Percentiles rank a stretch among this genome's conserved stretches.
Evolutionary conservation across 2,113 vertebrate species (phyloP).

Genomic region (Hippoglossus stenolepis): DNA sequence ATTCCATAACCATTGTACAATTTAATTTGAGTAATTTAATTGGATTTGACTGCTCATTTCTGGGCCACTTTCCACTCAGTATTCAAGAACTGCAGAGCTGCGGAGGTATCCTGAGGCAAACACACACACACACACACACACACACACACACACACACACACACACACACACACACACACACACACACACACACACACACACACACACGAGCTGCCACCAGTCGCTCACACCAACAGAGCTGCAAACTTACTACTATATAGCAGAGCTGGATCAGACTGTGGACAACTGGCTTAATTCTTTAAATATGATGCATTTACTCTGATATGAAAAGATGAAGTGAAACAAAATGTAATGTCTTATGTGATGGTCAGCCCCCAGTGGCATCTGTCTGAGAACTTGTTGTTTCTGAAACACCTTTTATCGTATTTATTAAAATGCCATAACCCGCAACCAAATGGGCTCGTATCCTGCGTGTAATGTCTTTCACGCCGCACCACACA

Average conservation of each 20-base stretch:
- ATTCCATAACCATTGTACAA: conserved; percentile 83
- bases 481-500: conserved; percentile 34
- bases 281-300: neutral
- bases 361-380: neutral
- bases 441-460: conserved; percentile 35
- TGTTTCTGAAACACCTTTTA: conserved; percentile 5
- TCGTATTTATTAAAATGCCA: neutral
- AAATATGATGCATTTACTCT: neutral
- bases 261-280: conserved; percentile 41
- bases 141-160: conserved; percentile 21
- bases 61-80: conserved; percentile 79
- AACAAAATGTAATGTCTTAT: neutral
- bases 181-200: conserved; percentile 24
- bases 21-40: conserved; percentile 83
- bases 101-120: conserved; percentile 74
- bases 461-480: conserved; percentile 16
- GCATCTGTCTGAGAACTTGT: conserved; percentile 17
- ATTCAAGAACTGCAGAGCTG: conserved; percentile 77
- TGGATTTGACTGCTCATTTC: conserved; percentile 84
- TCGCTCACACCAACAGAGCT: conserved; percentile 58
- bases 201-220: conserved; percentile 46
- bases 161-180: conserved; percentile 20
- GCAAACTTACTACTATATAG: conserved; percentile 47
- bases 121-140: conserved; percentile 35
- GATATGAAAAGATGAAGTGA: neutral